A percentile compares a stretch with the other conserved stretches of the same genome.
Conservation (phyloP, 2,797 vertebrate species). For the Lepilemur ruficaudatus region DNA sequence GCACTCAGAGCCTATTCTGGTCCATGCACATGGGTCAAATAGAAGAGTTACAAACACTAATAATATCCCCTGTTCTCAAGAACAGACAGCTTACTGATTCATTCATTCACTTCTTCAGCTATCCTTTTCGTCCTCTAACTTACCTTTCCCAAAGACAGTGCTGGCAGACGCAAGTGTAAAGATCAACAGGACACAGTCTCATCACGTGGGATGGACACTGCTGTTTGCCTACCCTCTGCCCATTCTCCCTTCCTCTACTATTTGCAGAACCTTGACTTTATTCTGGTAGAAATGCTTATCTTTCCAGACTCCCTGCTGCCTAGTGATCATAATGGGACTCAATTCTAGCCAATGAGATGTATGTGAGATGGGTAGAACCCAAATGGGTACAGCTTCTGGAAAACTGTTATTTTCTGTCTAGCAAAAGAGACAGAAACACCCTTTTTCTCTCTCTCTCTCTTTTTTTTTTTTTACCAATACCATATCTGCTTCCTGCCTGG, state of each 20-base stretch:
- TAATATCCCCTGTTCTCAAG: background rate
- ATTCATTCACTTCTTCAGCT: background rate
- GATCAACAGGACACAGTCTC: accelerated
- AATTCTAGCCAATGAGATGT: background rate
- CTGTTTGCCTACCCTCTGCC: accelerated
- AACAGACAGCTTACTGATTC: background rate
- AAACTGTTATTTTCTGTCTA: background rate
- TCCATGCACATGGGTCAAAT: background rate
- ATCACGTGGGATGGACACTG: background rate
- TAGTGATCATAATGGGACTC: background rate
- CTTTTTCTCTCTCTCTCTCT: too few relatives aligned
- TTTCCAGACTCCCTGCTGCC: background rate
- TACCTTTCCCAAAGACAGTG: background rate
- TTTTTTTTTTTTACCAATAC: background rate
- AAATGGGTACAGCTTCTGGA: background rate
- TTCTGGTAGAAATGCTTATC: background rate
- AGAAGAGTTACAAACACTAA: background rate
- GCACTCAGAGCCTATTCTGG: background rate
- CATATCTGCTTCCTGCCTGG: background rate
- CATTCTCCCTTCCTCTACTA: background rate
- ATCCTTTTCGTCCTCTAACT: background rate
- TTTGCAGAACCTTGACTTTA: background rate
- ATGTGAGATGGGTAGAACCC: background rate
- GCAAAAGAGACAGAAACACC: too few relatives aligned
- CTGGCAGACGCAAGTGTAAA: background rate